phyloP scores from a whole-genome alignment of 30 jellyfish, hydroid and myxozoan species.

The Cassiopea xamachana region DNA sequence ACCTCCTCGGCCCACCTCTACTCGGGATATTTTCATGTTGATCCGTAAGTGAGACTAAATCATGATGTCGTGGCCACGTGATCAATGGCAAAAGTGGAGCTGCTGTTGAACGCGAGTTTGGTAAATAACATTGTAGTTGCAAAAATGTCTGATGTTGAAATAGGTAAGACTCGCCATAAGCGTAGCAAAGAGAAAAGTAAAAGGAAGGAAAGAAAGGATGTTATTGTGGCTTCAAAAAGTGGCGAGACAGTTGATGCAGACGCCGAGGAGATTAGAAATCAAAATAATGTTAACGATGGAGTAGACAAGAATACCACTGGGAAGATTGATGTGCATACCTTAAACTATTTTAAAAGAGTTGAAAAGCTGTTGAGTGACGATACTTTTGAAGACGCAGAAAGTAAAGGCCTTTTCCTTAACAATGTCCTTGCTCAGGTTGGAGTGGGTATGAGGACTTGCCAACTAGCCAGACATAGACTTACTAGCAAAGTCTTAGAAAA shows the following conservation, averaged over 20 bases:
- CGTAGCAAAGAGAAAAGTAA: neutral
- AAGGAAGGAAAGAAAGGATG: slow-evolving; percentile 11
- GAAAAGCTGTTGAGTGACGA: slow-evolving; percentile 77
- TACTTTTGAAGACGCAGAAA: slow-evolving; percentile 79
- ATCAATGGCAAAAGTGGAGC: neutral
- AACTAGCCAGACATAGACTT: slow-evolving; percentile 80
- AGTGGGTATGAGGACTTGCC: slow-evolving; percentile 74
- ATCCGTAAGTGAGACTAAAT: neutral
- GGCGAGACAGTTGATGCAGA: neutral
- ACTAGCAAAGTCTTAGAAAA: slow-evolving; percentile 79
- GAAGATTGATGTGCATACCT: slow-evolving; percentile 76
- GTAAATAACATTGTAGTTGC: neutral
- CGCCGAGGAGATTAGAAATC: neutral
- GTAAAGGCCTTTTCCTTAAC: slow-evolving; percentile 72
- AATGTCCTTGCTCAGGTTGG: slow-evolving; percentile 79
- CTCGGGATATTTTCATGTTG: too few relatives aligned
- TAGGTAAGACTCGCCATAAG: neutral
- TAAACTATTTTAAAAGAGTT: slow-evolving; percentile 85
- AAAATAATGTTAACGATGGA: slow-evolving; percentile 1
- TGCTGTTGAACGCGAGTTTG: neutral
- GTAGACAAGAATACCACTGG: slow-evolving; percentile 58
- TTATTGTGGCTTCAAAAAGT: neutral
- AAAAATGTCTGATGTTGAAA: neutral
- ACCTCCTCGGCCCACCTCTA: too few relatives aligned
- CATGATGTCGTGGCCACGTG: neutral